Percentiles rank a stretch among this genome's conserved stretches.
Evolutionary conservation across 2,888 invertebrate species (phyloP).

Genomic region (Eupeodes luniger): DNA sequence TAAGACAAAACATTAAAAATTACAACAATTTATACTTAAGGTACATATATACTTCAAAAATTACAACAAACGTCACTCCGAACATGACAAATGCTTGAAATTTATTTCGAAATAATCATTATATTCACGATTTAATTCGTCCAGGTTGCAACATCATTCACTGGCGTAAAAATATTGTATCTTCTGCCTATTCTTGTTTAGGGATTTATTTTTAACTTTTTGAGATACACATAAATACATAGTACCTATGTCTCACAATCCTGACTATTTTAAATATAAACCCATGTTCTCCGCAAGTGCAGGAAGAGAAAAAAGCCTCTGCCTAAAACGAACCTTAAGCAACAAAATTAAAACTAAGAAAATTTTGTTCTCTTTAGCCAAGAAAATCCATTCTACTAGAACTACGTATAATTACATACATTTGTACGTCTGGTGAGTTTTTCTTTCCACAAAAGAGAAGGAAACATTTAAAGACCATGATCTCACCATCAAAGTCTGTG

Average conservation of each 20-base stretch:
- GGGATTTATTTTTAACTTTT: slow-evolving; percentile 60
- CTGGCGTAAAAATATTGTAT: slow-evolving; percentile 58
- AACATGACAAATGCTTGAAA: slow-evolving; percentile 66
- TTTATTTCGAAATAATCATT: slow-evolving; percentile 72
- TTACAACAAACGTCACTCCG: slow-evolving; percentile 60
- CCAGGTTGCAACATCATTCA: slow-evolving; percentile 65
- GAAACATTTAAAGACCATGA: slow-evolving; percentile 73
- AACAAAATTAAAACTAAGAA: slow-evolving; percentile 16
- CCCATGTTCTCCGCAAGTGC: slow-evolving; percentile 36
- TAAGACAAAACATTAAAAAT: slow-evolving; percentile 47
- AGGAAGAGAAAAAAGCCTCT: slow-evolving; percentile 57
- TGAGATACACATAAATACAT: background rate
- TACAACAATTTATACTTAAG: slow-evolving; percentile 25
- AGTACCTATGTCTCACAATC: background rate
- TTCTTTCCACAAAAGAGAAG: slow-evolving; percentile 48
- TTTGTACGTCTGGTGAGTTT: slow-evolving; percentile 66
- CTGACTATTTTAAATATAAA: background rate
- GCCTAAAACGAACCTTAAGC: background rate
- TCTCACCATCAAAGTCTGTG: slow-evolving; percentile 70
- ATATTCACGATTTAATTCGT: slow-evolving; percentile 69
- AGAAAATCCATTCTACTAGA: slow-evolving; percentile 24
- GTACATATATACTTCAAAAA: slow-evolving; percentile 45
- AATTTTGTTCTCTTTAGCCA: slow-evolving; percentile 58
- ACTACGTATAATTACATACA: background rate
- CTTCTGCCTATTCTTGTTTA: slow-evolving; percentile 21